Evolutionary conservation across 2,113 vertebrate species (phyloP).

Genomic region (Herpetotheres cachinnans): DNA sequence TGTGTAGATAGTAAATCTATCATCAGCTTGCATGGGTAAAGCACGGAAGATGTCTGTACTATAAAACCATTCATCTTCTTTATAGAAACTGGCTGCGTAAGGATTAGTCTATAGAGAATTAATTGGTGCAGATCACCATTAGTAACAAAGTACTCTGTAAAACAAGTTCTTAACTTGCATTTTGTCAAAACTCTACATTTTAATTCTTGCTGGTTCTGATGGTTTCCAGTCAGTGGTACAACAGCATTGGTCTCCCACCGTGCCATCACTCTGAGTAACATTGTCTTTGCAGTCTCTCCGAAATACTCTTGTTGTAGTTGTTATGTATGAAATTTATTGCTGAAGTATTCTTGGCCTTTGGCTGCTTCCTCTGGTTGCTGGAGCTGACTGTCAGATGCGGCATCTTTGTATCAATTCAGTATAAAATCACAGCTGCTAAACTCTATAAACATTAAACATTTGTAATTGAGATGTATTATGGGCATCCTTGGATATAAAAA

Average conservation of each 20-base stretch:
- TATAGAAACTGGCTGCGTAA: background rate
- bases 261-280: background rate
- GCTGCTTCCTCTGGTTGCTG: background rate
- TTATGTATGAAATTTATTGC: background rate
- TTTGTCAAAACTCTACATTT: background rate
- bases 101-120: background rate
- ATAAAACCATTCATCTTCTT: background rate
- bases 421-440: constrained; percentile 28
- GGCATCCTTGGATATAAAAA: background rate
- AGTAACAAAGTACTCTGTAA: background rate
- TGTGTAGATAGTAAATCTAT: background rate
- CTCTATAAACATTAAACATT: background rate
- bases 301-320: background rate
- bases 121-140: background rate
- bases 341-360: background rate
- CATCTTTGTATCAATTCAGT: background rate
- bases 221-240: background rate
- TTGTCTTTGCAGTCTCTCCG: background rate
- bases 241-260: background rate
- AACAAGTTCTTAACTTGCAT: background rate
- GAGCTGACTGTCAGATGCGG: background rate
- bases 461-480: background rate
- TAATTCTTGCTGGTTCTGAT: background rate
- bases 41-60: background rate
- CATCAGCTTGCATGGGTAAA: background rate